phyloP scores from a whole-genome alignment of 2,888 invertebrate genomes.

The Tenthredo amoena region DNA sequence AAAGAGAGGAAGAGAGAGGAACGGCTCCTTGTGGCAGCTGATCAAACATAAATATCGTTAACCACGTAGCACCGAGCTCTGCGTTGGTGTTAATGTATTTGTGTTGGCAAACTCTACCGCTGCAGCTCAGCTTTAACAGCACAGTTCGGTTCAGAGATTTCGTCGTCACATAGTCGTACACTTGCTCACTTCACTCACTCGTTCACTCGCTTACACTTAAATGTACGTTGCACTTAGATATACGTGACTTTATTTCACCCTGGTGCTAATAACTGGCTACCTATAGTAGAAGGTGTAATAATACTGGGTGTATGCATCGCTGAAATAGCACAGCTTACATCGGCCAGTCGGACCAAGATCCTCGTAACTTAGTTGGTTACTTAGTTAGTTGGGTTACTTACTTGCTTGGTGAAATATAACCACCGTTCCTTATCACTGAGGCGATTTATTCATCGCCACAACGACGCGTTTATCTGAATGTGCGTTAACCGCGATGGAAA shows the following conservation, averaged over 20 bases:
- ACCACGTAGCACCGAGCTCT: slow-evolving; percentile 53
- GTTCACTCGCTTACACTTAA: neutral
- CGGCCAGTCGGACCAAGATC: neutral
- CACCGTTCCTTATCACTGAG: neutral
- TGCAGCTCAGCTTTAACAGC: neutral
- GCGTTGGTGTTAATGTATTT: slow-evolving; percentile 69
- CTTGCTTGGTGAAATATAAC: neutral
- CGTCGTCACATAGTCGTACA: neutral
- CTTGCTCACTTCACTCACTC: neutral
- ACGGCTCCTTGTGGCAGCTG: slow-evolving; percentile 65
- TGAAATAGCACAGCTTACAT: slow-evolving; percentile 18
- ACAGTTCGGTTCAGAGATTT: slow-evolving; percentile 8
- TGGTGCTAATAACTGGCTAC: neutral
- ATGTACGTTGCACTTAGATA: neutral
- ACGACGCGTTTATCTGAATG: neutral
- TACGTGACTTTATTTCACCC: slow-evolving; percentile 1
- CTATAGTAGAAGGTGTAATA: neutral
- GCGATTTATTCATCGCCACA: neutral
- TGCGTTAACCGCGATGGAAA: neutral
- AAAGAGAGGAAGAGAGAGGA: slow-evolving; percentile 10
- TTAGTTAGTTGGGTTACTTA: neutral
- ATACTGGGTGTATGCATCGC: neutral
- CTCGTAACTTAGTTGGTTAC: neutral
- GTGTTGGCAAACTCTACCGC: slow-evolving; percentile 63
- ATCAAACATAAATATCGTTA: slow-evolving; percentile 72